phyloP scores from a whole-genome alignment of 1,140 invertebrate species.

The Melipona quadrifasciata region DNA sequence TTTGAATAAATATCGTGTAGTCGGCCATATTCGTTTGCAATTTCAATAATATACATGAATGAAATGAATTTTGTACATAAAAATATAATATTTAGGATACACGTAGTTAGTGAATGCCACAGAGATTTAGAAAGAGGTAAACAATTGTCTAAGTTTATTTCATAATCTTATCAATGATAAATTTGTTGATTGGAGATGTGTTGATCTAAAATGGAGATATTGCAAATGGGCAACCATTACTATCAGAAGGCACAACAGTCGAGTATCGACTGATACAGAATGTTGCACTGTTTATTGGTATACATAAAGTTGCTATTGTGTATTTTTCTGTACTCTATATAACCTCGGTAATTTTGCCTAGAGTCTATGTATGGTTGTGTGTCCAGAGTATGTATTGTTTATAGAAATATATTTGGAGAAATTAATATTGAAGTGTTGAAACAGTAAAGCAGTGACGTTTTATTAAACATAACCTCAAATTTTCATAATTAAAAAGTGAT shows the following conservation, averaged over 20 bases:
- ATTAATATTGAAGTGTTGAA: neutral
- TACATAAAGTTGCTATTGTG: slow-evolving; percentile 4
- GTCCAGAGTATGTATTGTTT: neutral
- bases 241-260: slow-evolving; percentile 34
- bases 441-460: neutral
- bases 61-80: neutral
- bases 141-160: slow-evolving; percentile 30
- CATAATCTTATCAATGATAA: slow-evolving; percentile 48
- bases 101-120: neutral
- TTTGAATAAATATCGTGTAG: too few relatives aligned
- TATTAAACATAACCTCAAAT: slow-evolving; percentile 11
- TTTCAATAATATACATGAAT: neutral
- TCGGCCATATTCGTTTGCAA: too few relatives aligned
- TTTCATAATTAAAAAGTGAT: neutral
- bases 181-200: slow-evolving; percentile 26
- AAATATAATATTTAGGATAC: too few relatives aligned
- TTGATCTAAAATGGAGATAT: neutral
- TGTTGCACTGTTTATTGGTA: slow-evolving; percentile 22
- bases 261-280: slow-evolving; percentile 37
- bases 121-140: neutral
- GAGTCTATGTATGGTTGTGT: neutral
- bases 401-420: neutral
- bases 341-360: neutral
- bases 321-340: neutral
- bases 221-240: neutral